These are phyloP conservation scores for Drosophila histrio DNA, from an alignment of 2,888 invertebrate genomes.

Conservation along the genomic window DNA sequence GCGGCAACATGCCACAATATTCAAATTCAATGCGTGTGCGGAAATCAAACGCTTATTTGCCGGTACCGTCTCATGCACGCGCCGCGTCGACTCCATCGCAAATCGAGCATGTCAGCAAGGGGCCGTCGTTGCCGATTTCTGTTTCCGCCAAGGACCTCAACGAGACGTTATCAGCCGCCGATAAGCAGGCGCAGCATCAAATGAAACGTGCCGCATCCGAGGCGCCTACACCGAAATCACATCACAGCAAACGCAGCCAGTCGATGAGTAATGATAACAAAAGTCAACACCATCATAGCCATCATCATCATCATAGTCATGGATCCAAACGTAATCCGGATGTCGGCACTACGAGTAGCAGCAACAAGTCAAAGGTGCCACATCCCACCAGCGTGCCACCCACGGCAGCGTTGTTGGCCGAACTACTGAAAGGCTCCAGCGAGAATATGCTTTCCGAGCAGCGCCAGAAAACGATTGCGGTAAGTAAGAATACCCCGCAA, in stretches of 20 bases:
- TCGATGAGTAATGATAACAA: conserved; percentile 76
- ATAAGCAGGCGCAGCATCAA: conserved; percentile 55
- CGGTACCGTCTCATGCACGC: conserved; percentile 83
- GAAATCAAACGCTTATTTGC: conserved; percentile 81
- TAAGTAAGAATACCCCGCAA: conserved; percentile 62
- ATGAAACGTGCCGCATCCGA: conserved; percentile 82
- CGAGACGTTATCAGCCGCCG: conserved; percentile 41
- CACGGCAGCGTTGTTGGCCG: conserved; percentile 89
- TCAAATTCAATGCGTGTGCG: conserved; percentile 82
- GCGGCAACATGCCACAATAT: conserved; percentile 78
- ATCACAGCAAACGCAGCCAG: conserved; percentile 82
- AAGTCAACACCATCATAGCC: conserved; percentile 38
- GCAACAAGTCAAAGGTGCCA: conserved; percentile 49
- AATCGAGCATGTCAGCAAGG: conserved; percentile 79
- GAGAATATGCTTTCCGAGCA: conserved; percentile 89
- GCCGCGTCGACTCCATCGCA: conserved; percentile 84
- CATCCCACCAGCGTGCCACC: conserved; percentile 78
- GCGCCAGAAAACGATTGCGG: conserved; percentile 83
- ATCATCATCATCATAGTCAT: conserved; percentile 59
- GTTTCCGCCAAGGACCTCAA: conserved; percentile 58
- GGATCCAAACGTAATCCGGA: conserved; percentile 79
- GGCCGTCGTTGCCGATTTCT: conserved; percentile 39
- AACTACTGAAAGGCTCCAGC: conserved; percentile 91
- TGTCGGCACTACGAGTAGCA: conserved; percentile 35
- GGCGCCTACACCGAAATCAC: conserved; percentile 70